phyloP scores from a whole-genome alignment of 2,797 vertebrate genomes.

The Xiphorhynchus erythropygius region DNA sequence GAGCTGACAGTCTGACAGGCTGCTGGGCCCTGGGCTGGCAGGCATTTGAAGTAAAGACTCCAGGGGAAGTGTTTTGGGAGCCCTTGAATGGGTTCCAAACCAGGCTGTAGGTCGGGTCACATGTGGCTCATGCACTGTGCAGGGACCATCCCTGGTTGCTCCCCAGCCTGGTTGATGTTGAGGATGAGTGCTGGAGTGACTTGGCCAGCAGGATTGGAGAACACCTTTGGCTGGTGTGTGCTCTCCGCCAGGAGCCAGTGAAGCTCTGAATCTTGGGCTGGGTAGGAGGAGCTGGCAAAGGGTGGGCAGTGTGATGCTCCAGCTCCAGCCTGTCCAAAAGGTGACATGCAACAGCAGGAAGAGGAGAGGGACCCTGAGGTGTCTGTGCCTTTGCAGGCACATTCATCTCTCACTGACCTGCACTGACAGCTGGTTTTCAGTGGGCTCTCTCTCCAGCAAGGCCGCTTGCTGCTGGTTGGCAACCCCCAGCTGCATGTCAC shows the following conservation, averaged over 20 bases:
- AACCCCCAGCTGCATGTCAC: conserved; percentile 47
- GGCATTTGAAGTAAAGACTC: not conserved
- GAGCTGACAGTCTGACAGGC: conserved; percentile 18
- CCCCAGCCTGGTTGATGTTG: not conserved
- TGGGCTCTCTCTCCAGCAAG: not conserved
- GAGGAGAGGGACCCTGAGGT: not conserved
- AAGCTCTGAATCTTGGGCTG: not conserved
- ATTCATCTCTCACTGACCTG: not conserved
- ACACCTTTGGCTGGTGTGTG: not conserved
- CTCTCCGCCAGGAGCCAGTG: not conserved
- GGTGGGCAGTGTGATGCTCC: rapidly evolving
- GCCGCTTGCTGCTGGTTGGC: not conserved
- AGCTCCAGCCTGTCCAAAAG: rapidly evolving
- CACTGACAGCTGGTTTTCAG: conserved; percentile 31
- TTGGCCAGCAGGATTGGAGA: not conserved
- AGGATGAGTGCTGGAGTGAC: not conserved
- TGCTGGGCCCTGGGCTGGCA: not conserved
- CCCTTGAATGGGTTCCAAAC: not conserved
- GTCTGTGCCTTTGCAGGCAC: not conserved
- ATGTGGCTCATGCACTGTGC: rapidly evolving
- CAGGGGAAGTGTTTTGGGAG: not conserved
- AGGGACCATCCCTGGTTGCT: not conserved
- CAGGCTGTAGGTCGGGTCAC: not conserved
- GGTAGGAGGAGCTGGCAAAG: not conserved
- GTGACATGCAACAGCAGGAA: not conserved